Base-by-base conservation (phyloP, 1,140 invertebrate species). In the Mycetomoellerius zeteki region DNA sequence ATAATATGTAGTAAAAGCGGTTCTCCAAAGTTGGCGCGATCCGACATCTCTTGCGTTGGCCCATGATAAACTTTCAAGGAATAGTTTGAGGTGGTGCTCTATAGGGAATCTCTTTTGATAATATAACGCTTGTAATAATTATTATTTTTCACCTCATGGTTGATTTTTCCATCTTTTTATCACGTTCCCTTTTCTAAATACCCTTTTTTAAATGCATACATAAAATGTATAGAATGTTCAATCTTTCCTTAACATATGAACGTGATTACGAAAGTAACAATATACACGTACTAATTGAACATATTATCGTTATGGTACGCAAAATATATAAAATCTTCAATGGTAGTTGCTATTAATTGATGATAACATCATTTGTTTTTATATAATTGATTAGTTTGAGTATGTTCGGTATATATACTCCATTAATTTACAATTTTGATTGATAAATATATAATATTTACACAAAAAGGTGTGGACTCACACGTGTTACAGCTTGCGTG, bases 21-120 rank as follows among this genome's bases (percentile, higher is more conserved):
- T 72, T 60, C 80, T 84, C 80, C 80, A 84, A 84, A 84, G 80
- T 84, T 84, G 80, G 54, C 24, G 80, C 80, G 69, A 84, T 75
- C 80, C 69, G 43, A 84, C 80, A 62, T 84, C 80, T 84, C 80
- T 62, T 84, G 80, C 80, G 80, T 84, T 84, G 69, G 69, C 54
- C 80, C 27, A 37, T 73, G 69, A 54, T 84, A 84, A 84, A 84
- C 69, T 75, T 84, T 84, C 80, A 62, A 84, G 69, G 80, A 54
- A n/a, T 65, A 76, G 82, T 67, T 78, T n/a, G 82, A 78, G 47
- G 33, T 78, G 14, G 2, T 85, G 60, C 77, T 77, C 47, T 58
- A 77, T 65, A 75, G 82, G 58, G 47, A 64, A 27, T 16, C 71
- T 64, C 82, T 76, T 60, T 54, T 65, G 73, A 85, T 85, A 62